Evolutionary conservation across 2,888 invertebrate genomes (phyloP).

Genomic region (Noctua pronuba): DNA sequence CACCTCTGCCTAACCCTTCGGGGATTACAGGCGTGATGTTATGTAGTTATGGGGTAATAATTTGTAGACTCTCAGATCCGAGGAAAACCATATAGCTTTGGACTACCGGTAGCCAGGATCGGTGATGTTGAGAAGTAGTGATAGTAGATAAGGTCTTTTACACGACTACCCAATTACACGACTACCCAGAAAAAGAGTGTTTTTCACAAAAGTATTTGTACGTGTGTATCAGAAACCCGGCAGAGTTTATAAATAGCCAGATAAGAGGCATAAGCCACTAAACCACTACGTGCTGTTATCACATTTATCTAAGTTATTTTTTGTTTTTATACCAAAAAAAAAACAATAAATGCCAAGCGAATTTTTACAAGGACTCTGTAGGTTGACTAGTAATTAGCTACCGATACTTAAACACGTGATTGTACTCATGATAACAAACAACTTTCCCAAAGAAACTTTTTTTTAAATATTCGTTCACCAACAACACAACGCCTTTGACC

Average conservation of each 20-base stretch:
- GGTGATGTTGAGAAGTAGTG: background rate
- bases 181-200: background rate
- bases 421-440: too few relatives aligned
- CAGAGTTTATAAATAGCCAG: constrained; percentile 3
- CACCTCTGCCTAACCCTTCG: too few relatives aligned
- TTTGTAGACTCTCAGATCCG: background rate
- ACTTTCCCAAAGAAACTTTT: too few relatives aligned
- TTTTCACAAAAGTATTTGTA: background rate
- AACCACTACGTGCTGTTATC: background rate
- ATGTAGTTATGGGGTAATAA: background rate
- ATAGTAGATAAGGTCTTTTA: background rate
- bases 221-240: background rate
- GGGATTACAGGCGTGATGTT: too few relatives aligned
- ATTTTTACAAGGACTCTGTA: background rate
- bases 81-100: background rate
- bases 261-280: background rate
- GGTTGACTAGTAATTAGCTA: too few relatives aligned
- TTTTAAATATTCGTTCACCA: too few relatives aligned
- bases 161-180: background rate
- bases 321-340: background rate
- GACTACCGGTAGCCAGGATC: background rate
- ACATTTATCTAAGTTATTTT: background rate
- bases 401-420: too few relatives aligned
- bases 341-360: background rate
- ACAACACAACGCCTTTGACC: too few relatives aligned